These are phyloP conservation scores for Amphiduros pacificus DNA, from an alignment of 2,888 invertebrate genomes.

Conservation along the genomic window DNA sequence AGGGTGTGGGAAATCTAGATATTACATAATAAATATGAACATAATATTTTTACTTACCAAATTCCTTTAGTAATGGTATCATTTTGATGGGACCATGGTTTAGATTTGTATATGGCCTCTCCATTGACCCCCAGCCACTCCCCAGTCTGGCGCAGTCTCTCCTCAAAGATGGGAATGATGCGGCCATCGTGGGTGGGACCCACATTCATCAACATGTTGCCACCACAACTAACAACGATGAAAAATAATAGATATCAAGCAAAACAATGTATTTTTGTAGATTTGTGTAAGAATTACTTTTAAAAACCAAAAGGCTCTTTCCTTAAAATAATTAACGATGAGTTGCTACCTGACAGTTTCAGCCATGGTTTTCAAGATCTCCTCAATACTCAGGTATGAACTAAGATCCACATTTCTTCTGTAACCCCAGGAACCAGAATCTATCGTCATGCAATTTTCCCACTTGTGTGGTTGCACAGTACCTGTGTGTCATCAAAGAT, in stretches of 20 bases:
- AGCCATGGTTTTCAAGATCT: conserved; percentile 22
- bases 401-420: conserved; percentile 66
- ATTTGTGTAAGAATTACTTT: background rate
- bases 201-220: conserved; percentile 81
- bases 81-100: conserved; percentile 81
- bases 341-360: conserved; percentile 34
- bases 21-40: no score
- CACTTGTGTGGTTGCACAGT: no score
- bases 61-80: conserved; percentile 69
- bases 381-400: conserved; percentile 68
- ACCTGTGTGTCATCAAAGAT: no score
- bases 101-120: conserved; percentile 79
- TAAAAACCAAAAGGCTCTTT: background rate
- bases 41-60: no score
- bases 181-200: conserved; percentile 88
- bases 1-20: no score
- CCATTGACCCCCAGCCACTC: conserved; percentile 81
- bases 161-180: conserved; percentile 83
- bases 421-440: conserved; percentile 70
- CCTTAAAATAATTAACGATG: background rate
- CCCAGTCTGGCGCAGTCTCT: conserved; percentile 78
- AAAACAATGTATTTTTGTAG: background rate
- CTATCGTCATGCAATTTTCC: no score
- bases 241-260: background rate
- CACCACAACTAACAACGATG: conserved; percentile 58